Evolutionary conservation across 2,113 vertebrate species (phyloP).

Genomic region (Uropsilus gracilis): DNA sequence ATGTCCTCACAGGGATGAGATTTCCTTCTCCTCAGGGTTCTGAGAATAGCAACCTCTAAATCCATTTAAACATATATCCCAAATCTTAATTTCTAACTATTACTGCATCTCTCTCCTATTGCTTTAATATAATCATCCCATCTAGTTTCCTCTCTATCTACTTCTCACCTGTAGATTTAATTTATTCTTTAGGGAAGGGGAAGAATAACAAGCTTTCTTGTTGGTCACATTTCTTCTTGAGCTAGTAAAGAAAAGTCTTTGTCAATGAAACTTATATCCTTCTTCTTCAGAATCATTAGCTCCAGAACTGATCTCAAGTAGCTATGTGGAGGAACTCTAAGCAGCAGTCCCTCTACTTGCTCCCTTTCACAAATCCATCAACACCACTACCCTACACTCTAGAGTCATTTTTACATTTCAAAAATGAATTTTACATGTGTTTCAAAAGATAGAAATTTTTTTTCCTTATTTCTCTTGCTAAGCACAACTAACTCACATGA

Average conservation of each 20-base stretch:
- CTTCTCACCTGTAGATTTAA: not conserved
- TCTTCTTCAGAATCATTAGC: slow-evolving; percentile 23
- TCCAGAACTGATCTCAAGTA: not conserved
- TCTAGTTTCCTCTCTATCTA: not conserved
- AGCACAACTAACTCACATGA: not conserved
- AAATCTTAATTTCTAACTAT: slow-evolving; percentile 23
- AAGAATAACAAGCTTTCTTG: not conserved
- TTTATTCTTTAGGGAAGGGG: not conserved
- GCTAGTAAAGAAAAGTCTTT: not conserved
- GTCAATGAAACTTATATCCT: not conserved
- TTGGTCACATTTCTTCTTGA: not conserved
- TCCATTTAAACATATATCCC: not conserved
- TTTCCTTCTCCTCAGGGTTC: not conserved
- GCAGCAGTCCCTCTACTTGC: not conserved
- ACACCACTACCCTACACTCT: not conserved
- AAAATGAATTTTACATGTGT: slow-evolving; percentile 12
- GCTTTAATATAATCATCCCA: not conserved
- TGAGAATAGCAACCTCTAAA: not conserved
- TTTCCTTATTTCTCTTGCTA: not conserved
- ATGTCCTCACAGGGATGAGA: not conserved
- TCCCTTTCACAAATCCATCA: not conserved
- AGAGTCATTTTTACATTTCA: not conserved
- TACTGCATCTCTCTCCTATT: not conserved
- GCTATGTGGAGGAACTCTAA: not conserved
- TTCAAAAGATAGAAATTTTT: not conserved